Percentiles rank a stretch among this genome's conserved stretches.
Conservation (phyloP, 2,113 vertebrate species). For the Peromyscus maniculatus region DNA sequence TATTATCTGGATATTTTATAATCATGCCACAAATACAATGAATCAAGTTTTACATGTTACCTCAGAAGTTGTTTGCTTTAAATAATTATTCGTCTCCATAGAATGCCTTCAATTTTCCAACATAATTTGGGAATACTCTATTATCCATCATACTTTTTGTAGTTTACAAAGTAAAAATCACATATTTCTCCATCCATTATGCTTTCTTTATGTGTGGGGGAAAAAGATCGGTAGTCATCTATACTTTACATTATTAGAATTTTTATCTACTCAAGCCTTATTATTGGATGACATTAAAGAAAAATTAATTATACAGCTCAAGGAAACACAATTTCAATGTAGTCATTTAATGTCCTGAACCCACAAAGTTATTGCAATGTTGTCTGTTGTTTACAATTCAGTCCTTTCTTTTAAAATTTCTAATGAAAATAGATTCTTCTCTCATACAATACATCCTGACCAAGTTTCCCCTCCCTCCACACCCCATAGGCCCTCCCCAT, state of each 20-base stretch:
- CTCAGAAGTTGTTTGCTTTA: background rate
- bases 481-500: fast-evolving
- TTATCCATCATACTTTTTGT: background rate
- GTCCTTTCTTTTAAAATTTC: background rate
- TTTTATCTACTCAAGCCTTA: background rate
- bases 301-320: background rate
- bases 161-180: background rate
- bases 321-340: background rate
- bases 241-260: background rate
- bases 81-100: background rate
- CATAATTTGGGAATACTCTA: background rate
- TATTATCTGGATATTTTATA: background rate
- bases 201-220: background rate
- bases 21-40: background rate
- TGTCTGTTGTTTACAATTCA: background rate
- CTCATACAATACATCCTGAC: background rate
- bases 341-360: background rate
- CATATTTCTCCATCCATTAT: background rate
- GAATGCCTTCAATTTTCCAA: background rate
- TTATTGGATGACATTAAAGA: background rate
- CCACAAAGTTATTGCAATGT: background rate
- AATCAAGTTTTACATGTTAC: background rate
- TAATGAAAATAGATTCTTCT: background rate
- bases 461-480: background rate
- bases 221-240: background rate